phyloP scores from a whole-genome alignment of 35 echinoderm and acorn worm genomes.

The Apostichopus californicus region DNA sequence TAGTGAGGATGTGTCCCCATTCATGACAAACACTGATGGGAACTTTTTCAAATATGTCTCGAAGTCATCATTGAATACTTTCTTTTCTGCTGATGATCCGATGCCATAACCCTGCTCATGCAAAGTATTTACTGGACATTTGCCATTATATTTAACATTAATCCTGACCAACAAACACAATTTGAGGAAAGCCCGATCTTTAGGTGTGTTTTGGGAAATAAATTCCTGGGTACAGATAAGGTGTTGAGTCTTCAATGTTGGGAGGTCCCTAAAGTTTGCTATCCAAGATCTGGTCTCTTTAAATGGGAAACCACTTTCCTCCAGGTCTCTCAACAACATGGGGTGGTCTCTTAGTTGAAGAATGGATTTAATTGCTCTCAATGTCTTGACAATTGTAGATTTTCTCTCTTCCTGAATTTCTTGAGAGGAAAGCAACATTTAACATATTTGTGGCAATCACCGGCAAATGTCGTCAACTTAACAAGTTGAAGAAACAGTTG shows the following conservation, averaged over 20 bases:
- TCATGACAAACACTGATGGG: neutral
- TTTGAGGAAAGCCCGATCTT: slow-evolving; percentile 24
- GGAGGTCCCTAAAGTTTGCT: neutral
- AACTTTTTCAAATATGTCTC: neutral
- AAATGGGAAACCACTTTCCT: neutral
- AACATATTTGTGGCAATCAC: no score
- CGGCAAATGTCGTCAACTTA: no score
- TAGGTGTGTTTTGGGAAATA: neutral
- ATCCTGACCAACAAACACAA: neutral
- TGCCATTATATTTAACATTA: neutral
- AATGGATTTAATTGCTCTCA: neutral
- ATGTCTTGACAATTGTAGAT: neutral
- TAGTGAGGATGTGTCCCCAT: neutral
- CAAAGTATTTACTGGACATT: neutral
- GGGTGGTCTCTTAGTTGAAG: neutral
- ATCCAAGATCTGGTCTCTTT: neutral
- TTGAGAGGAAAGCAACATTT: neutral
- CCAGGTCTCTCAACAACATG: neutral
- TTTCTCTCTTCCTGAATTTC: slow-evolving; percentile 23
- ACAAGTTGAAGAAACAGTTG: no score
- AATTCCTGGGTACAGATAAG: neutral
- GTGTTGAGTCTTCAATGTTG: neutral
- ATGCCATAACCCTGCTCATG: neutral
- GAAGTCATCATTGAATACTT: neutral
- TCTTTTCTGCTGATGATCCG: neutral